These are phyloP conservation scores for Siniperca undulata DNA, from an alignment of 2,797 vertebrate genomes.

Conservation along the genomic window DNA sequence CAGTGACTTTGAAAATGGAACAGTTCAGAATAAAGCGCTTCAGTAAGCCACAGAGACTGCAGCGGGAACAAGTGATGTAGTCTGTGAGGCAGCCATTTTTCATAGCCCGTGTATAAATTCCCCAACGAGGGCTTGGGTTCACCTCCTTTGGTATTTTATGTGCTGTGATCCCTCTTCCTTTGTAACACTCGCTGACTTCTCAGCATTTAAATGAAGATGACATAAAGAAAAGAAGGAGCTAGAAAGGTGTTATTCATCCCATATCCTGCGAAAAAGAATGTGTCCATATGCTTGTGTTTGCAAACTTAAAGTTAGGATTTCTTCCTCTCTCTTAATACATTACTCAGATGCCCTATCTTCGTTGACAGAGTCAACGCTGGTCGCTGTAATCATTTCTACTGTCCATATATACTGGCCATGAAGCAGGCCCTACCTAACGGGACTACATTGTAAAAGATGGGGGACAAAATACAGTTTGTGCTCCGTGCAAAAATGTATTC, in stretches of 20 bases:
- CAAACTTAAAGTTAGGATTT: not conserved
- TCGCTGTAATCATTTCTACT: not conserved
- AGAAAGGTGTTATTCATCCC: conserved; percentile 2
- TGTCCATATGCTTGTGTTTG: not conserved
- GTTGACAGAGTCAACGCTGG: not conserved
- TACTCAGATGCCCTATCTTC: not conserved
- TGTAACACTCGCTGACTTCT: conserved; percentile 45
- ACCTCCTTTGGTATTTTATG: conserved; percentile 50
- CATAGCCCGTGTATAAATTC: conserved; percentile 56
- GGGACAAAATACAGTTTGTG: not conserved
- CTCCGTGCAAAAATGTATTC: not conserved
- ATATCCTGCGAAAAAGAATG: not conserved
- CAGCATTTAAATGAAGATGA: conserved; percentile 48
- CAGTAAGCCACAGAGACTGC: conserved; percentile 59
- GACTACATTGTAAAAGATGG: not conserved
- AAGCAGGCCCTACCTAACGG: not conserved
- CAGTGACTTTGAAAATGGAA: conserved; percentile 70
- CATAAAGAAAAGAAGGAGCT: conserved; percentile 3
- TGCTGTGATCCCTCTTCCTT: conserved; percentile 52
- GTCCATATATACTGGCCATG: not conserved
- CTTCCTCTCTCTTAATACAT: not conserved
- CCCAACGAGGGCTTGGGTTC: conserved; percentile 48
- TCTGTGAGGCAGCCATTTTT: conserved; percentile 67
- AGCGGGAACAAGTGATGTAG: conserved; percentile 56
- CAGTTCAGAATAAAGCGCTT: conserved; percentile 68